Conservation (phyloP, 2,888 invertebrate genomes). For the Entomobrya multifasciata region DNA sequence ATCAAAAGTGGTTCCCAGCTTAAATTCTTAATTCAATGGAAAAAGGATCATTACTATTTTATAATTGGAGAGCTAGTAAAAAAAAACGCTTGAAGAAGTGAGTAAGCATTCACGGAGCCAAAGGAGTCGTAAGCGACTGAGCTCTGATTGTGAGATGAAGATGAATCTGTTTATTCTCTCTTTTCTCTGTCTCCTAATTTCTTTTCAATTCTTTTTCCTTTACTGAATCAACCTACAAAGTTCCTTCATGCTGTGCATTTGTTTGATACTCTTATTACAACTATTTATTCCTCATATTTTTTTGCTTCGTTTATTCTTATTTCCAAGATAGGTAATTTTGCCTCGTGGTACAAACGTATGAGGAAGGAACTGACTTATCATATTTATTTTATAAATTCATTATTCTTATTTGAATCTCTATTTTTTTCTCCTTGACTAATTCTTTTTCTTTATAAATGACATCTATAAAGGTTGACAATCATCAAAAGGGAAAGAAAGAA, state of each 20-base stretch:
- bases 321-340: too few species aligned
- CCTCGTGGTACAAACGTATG: background rate
- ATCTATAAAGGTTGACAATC: constrained; percentile 19
- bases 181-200: background rate
- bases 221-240: too few species aligned
- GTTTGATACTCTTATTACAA: too few species aligned
- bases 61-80: background rate
- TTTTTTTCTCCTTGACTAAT: background rate
- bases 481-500: background rate
- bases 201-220: background rate
- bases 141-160: background rate
- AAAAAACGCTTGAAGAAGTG: background rate
- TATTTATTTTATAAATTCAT: background rate
- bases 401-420: background rate
- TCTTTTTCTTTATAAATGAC: constrained; percentile 24
- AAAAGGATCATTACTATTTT: constrained; percentile 17
- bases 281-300: too few species aligned
- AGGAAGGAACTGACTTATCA: background rate
- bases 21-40: background rate
- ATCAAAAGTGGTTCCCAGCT: constrained; percentile 7
- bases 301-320: too few species aligned
- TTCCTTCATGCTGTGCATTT: too few species aligned
- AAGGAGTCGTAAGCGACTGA: background rate
- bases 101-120: background rate
- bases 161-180: constrained; percentile 9